These are phyloP conservation scores for Hucho hucho DNA, from an alignment of 2,113 vertebrate species.

Conservation along the genomic window DNA sequence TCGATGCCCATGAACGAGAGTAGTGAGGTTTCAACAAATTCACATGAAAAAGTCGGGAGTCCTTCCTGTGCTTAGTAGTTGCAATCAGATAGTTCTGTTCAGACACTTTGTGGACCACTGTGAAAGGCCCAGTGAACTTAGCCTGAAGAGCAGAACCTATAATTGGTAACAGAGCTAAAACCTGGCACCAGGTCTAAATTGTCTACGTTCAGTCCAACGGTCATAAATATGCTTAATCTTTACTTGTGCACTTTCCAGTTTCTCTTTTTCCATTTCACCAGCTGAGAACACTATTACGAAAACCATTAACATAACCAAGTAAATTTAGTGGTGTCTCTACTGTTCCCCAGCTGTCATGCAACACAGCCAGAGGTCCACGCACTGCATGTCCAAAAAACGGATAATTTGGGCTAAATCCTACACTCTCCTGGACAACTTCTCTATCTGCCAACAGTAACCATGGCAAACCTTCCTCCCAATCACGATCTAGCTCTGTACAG, in stretches of 20 bases:
- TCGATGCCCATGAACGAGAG: neutral
- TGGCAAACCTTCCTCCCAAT: too few relatives aligned
- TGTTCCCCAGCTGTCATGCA: neutral
- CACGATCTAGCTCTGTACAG: too few relatives aligned
- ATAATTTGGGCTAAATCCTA: neutral
- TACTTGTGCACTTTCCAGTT: neutral
- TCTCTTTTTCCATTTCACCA: neutral
- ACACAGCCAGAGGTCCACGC: neutral
- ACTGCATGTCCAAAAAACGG: neutral
- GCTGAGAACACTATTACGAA: neutral
- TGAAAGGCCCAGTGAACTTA: constrained; percentile 3
- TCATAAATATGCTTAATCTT: neutral
- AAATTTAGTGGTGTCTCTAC: neutral
- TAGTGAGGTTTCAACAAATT: constrained; percentile 11
- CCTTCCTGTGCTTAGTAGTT: too few relatives aligned
- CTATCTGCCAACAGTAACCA: too few relatives aligned
- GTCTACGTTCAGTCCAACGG: neutral
- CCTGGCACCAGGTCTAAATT: neutral
- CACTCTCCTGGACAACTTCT: too few relatives aligned
- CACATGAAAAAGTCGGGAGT: too few relatives aligned
- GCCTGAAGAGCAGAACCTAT: too few relatives aligned
- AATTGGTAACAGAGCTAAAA: neutral
- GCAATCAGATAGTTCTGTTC: constrained; percentile 7
- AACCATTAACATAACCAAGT: constrained; percentile 3
- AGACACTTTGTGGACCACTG: neutral